Conservation (phyloP, 2,888 invertebrate species). For the Agonum fuliginosum region DNA sequence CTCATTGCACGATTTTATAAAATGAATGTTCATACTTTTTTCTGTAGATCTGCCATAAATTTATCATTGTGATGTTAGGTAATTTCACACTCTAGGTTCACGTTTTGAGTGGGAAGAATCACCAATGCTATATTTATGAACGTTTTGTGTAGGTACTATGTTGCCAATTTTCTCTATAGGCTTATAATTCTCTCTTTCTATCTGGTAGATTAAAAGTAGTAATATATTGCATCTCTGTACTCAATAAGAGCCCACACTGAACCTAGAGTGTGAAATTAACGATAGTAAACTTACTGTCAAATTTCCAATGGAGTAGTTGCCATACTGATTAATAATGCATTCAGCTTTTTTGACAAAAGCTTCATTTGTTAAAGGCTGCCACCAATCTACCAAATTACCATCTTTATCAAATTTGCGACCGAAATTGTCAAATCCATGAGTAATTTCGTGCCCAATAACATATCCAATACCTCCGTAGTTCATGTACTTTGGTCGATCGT, state of each 20-base stretch:
- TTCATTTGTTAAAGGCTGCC: conserved; percentile 88
- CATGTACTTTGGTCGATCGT: conserved; percentile 91
- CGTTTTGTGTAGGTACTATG: too few species aligned
- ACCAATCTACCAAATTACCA: conserved; percentile 95
- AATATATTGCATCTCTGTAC: not conserved
- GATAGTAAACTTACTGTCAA: conserved; percentile 79
- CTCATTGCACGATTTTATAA: too few species aligned
- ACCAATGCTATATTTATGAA: too few species aligned
- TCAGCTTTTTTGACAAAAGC: conserved; percentile 88
- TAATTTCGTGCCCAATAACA: conserved; percentile 94
- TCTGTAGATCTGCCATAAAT: too few species aligned
- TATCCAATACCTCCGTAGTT: conserved; percentile 94
- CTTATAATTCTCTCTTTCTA: too few species aligned
- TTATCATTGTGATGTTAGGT: too few species aligned
- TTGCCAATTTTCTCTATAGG: too few species aligned
- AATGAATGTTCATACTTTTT: too few species aligned
- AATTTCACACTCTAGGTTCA: too few species aligned
- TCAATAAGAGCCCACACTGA: not conserved
- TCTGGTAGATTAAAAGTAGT: not conserved
- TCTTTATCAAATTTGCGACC: conserved; percentile 94
- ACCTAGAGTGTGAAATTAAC: not conserved
- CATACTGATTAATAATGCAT: conserved; percentile 95
- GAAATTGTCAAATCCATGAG: conserved; percentile 92
- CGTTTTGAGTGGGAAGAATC: too few species aligned
- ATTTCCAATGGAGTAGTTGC: conserved; percentile 91